Percentiles rank a stretch among this genome's conserved stretches.
phyloP scores from a whole-genome alignment of 2,113 vertebrate species.

The Dendropsophus ebraccatus region DNA sequence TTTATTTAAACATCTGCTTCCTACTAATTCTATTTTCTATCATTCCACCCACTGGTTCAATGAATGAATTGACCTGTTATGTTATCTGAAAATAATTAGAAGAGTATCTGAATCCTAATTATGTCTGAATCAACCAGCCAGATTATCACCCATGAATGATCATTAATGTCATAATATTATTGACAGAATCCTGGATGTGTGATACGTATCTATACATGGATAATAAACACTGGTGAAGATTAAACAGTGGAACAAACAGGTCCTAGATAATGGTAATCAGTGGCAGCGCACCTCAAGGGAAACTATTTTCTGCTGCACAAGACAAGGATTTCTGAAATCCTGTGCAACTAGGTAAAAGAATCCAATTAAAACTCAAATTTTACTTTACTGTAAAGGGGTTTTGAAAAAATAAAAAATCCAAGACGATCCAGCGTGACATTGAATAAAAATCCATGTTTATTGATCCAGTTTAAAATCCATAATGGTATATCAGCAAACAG shows the following conservation, averaged over 20 bases:
- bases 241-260: background rate
- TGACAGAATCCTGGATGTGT: background rate
- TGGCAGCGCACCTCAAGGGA: too few relatives aligned
- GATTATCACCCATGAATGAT: background rate
- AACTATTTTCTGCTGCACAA: too few relatives aligned
- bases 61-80: constrained; percentile 4
- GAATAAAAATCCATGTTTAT: too few relatives aligned
- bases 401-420: too few relatives aligned
- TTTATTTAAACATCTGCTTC: background rate
- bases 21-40: background rate
- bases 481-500: too few relatives aligned
- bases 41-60: background rate
- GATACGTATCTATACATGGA: background rate
- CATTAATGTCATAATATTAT: background rate
- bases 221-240: background rate
- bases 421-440: too few relatives aligned
- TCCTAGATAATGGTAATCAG: background rate
- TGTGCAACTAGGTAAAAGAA: too few relatives aligned
- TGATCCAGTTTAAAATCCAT: too few relatives aligned
- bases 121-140: background rate
- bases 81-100: constrained; percentile 22
- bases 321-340: too few relatives aligned
- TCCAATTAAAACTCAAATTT: too few relatives aligned
- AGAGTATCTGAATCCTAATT: background rate
- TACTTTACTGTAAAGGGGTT: too few relatives aligned